A percentile compares a stretch with the other conserved stretches of the same genome.
Evolutionary conservation across 64 coral and sea anemone species (phyloP).

Genomic region (Hydrozoanthus tunicans): DNA sequence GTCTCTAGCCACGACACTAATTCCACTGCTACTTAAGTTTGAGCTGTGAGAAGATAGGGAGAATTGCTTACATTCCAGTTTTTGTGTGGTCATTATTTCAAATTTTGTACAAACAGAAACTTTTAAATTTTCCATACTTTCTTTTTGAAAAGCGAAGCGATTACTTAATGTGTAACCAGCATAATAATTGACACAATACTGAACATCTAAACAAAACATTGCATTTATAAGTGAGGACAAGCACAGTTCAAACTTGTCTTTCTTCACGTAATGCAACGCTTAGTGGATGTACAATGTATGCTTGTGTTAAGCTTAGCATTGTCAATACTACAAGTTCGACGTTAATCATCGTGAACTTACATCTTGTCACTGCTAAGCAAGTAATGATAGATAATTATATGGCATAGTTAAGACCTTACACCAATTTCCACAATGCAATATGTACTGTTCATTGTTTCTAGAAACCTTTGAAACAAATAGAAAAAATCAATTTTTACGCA

Average conservation of each 20-base stretch:
- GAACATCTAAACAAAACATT: slow-evolving; percentile 3
- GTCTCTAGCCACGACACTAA: neutral
- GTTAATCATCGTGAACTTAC: neutral
- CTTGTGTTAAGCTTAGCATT: neutral
- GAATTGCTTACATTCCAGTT: neutral
- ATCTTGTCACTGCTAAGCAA: neutral
- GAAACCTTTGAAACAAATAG: neutral
- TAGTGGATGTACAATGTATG: slow-evolving; percentile 4
- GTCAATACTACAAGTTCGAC: neutral
- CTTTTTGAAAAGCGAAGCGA: slow-evolving; percentile 11
- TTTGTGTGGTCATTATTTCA: neutral
- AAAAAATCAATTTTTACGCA: neutral
- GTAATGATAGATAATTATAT: neutral
- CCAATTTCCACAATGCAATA: neutral
- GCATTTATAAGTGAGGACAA: neutral
- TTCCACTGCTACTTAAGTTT: neutral
- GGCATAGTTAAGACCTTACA: neutral
- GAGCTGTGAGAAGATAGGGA: neutral
- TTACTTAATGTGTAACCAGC: slow-evolving; percentile 2
- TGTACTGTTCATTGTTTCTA: neutral
- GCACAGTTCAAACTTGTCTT: neutral
- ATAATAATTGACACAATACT: neutral
- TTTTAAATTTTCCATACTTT: neutral
- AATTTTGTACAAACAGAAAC: slow-evolving; percentile 9
- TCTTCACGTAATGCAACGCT: neutral